phyloP scores from a whole-genome alignment of 2,797 vertebrate species.

The Mycteria americana region DNA sequence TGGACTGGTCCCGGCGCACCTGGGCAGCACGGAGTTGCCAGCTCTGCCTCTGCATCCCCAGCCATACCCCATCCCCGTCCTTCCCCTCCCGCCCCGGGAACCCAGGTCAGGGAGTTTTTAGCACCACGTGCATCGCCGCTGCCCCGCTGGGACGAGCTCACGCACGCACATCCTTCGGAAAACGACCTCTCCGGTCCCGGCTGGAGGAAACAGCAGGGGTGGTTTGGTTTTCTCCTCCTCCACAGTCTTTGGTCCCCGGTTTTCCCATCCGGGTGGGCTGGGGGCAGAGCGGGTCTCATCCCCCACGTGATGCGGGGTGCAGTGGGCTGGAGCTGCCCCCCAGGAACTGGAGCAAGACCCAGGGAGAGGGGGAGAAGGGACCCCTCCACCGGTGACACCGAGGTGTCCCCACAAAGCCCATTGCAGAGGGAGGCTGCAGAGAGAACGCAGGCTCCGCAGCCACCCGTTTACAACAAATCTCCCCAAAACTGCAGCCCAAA shows the following conservation, averaged over 20 bases:
- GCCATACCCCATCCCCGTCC: not conserved
- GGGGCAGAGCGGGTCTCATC: not conserved
- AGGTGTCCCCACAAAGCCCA: not conserved
- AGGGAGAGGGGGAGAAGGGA: not conserved
- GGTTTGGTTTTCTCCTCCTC: not conserved
- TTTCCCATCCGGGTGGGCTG: not conserved
- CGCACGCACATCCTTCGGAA: not conserved
- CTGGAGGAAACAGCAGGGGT: not conserved
- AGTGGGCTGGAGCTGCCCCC: not conserved
- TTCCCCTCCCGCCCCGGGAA: not conserved
- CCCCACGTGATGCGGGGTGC: rapidly evolving
- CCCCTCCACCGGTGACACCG: not conserved
- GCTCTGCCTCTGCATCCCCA: not conserved
- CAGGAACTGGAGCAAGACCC: not conserved
- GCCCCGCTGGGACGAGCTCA: not conserved
- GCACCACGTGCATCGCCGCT: rapidly evolving
- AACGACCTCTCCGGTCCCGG: rapidly evolving
- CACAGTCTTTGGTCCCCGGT: not conserved
- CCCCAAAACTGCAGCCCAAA: not conserved
- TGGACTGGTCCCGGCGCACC: not conserved
- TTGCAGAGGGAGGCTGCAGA: not conserved
- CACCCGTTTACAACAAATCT: not conserved
- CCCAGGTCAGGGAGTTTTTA: not conserved
- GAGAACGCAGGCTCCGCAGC: not conserved
- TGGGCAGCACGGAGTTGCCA: not conserved